Conservation (phyloP, 1,140 invertebrate species). For the Brachionus koreanus region DNA sequence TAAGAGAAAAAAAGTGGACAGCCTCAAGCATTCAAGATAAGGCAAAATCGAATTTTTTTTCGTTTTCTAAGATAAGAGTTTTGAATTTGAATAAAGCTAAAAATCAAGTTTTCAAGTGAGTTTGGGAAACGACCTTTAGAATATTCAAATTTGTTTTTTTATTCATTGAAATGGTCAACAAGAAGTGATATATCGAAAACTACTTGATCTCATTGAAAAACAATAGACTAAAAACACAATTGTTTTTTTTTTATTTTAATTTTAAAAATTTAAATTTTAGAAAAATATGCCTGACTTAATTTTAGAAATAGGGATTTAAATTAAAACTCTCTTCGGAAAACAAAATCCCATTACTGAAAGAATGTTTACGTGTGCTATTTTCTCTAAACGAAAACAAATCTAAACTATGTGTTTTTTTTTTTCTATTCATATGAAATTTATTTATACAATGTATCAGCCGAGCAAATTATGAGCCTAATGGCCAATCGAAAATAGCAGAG, state of each 20-base stretch:
- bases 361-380: slow-evolving; percentile 15
- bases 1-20: background rate
- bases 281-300: slow-evolving; percentile 30
- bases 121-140: slow-evolving; percentile 2
- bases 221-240: background rate
- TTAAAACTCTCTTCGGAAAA: slow-evolving; percentile 10
- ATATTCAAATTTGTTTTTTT: background rate
- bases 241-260: background rate
- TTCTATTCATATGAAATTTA: background rate
- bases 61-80: background rate
- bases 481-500: background rate
- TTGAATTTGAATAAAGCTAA: background rate
- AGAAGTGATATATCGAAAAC: slow-evolving; percentile 9
- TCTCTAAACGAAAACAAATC: background rate
- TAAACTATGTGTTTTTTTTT: slow-evolving; percentile 30
- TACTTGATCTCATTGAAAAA: background rate
- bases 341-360: slow-evolving; percentile 10
- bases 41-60: background rate
- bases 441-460: slow-evolving; percentile 14
- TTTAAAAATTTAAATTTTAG: background rate
- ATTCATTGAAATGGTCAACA: slow-evolving; percentile 16
- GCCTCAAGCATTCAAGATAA: background rate
- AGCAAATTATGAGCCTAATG: background rate
- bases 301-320: slow-evolving; percentile 33
- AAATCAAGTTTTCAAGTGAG: background rate